Base-by-base conservation (phyloP, 2,797 vertebrate genomes). In the Dromococcyx pavoninus region DNA sequence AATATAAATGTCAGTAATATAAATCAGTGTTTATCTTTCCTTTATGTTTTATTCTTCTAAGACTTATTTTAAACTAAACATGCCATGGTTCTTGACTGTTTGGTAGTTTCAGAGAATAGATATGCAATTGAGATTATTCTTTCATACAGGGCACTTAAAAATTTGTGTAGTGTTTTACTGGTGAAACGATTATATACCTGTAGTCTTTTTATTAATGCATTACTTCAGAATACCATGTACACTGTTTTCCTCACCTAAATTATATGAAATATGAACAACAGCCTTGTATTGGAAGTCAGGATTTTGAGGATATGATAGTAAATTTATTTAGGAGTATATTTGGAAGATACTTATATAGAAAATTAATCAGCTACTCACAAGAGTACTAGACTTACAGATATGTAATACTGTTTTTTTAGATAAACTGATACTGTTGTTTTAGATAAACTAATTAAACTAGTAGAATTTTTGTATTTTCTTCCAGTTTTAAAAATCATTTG, bases 61-160 rank as follows among this genome's bases (percentile, higher is more conserved):
- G 89, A 71, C 27, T 88, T 70, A 72, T 2, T 94, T 95, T 88
- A 94, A 94, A 89, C 86, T 95, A 89, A 94, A 80, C 77, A n/a
- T 92, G 50, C 58, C 70, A 9, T 92, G 27, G 21, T 77, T 95
- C 67, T 57, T 60, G 53, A 76, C 41, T 89, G 19, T 71, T 73
- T 67, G n/a, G 19, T 94, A 32, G 64, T 94, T 94, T 95, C 86
- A 75, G 82, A 92, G 83, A 95, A 74, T 24, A 82, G 53, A 79
- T 72, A 78, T 23, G 28, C 61, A 81, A 86, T 33, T n/a, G 32
- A 88, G 44, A 57, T 64, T 88, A 33, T 62, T 87, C 23, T 73
- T 91, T 74, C 64, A 32, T 66, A 54, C 10, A 50, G 13, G 16
- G 1, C 21, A 81, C n/a, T 95, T 88, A 7, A 69, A 94, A 88